Evolutionary conservation across 2,888 invertebrate genomes (phyloP).

Genomic region (Hymenopus coronatus): DNA sequence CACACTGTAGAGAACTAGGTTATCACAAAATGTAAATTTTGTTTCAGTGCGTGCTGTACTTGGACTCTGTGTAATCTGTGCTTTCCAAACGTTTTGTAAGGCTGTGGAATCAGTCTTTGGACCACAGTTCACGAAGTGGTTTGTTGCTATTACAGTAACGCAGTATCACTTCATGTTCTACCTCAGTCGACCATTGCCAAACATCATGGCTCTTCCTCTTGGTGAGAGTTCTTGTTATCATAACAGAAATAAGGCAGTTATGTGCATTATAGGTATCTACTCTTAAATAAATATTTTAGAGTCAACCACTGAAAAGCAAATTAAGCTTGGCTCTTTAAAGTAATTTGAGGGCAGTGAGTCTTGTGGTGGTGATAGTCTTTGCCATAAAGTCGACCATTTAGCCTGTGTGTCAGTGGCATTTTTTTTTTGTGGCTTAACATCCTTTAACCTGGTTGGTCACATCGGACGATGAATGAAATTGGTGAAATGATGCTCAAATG

Average conservation of each 20-base stretch:
- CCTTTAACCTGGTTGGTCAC: no score
- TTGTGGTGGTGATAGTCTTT: no score
- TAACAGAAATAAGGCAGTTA: neutral
- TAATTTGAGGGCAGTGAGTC: no score
- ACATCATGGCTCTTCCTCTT: conserved; percentile 87
- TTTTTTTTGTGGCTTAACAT: no score
- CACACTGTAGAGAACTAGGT: no score
- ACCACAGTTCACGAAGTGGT: conserved; percentile 74
- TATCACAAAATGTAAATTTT: neutral
- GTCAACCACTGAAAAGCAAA: no score
- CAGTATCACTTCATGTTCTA: conserved; percentile 99
- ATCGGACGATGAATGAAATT: no score
- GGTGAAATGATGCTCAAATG: no score
- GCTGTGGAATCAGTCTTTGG: conserved; percentile 79
- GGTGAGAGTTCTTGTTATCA: conserved; percentile 61
- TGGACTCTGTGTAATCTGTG: conserved; percentile 69
- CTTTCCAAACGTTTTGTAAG: conserved; percentile 71
- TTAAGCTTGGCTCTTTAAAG: no score
- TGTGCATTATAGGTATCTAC: neutral
- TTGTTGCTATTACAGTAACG: conserved; percentile 76
- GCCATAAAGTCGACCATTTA: no score
- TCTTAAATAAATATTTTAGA: no score
- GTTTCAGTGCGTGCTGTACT: conserved; percentile 75
- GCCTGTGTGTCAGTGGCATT: no score
- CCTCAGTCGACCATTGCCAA: conserved; percentile 89